Evolutionary conservation across 2,113 vertebrate genomes (phyloP).

Genomic region (Jaculus jaculus): DNA sequence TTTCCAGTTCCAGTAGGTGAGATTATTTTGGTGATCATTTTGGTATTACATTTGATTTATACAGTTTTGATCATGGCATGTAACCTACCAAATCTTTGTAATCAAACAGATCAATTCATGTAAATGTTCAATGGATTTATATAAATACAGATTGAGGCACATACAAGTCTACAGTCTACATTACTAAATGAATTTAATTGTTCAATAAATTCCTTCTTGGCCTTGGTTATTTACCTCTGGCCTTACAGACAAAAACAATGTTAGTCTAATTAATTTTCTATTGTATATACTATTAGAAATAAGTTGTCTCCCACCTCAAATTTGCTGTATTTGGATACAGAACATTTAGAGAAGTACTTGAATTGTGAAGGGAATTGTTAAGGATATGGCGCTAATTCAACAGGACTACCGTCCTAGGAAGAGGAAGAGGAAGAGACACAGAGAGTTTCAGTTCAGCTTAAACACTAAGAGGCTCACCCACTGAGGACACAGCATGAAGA

Average conservation of each 20-base stretch:
- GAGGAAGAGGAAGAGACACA: background rate
- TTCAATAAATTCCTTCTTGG: background rate
- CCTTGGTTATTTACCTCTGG: background rate
- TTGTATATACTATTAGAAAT: background rate
- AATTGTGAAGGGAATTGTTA: background rate
- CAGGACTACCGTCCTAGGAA: background rate
- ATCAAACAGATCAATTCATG: background rate
- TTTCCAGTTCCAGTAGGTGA: background rate
- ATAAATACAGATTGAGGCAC: background rate
- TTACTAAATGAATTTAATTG: background rate
- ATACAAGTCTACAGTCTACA: background rate
- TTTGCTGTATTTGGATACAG: background rate
- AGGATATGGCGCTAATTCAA: background rate
- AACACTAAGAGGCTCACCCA: background rate
- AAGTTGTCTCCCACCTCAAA: background rate
- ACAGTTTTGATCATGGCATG: background rate
- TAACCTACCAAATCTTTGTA: background rate
- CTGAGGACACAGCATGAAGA: background rate
- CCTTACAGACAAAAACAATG: background rate
- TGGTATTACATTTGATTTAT: background rate
- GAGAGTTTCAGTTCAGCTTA: background rate
- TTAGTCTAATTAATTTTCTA: background rate
- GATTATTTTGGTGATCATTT: background rate
- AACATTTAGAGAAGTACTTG: background rate
- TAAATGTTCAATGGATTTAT: background rate